These are phyloP conservation scores for Heliothis virescens DNA, from an alignment of 1,140 invertebrate genomes.

Conservation along the genomic window DNA sequence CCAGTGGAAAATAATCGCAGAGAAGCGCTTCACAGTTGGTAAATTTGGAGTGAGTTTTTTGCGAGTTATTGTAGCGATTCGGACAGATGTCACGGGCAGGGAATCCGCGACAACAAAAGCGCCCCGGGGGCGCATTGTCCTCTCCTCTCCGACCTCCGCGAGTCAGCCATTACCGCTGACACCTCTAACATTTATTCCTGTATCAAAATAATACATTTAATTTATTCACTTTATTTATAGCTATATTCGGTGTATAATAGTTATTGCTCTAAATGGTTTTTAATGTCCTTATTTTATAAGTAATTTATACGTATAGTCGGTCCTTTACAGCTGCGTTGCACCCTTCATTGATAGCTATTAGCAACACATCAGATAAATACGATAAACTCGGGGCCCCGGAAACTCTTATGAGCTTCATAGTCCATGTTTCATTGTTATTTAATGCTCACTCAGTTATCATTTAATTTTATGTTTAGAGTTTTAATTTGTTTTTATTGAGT, in stretches of 20 bases:
- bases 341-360: conserved; percentile 78
- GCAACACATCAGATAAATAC: conserved; percentile 75
- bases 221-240: conserved; percentile 82
- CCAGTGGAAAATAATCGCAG: conserved; percentile 72
- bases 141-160: conserved; percentile 68
- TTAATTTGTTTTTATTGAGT: conserved; percentile 2
- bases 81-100: conserved; percentile 84
- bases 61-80: conserved; percentile 81
- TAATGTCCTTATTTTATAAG: conserved; percentile 83
- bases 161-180: conserved; percentile 79
- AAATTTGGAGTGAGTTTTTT: conserved; percentile 81
- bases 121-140: conserved; percentile 79
- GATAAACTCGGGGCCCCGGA: conserved; percentile 67
- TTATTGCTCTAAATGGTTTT: conserved; percentile 84
- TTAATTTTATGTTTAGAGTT: conserved; percentile 31
- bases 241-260: conserved; percentile 73
- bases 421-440: conserved; percentile 65
- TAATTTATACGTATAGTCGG: conserved; percentile 74
- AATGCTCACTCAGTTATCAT: conserved; percentile 44
- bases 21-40: conserved; percentile 69
- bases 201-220: conserved; percentile 81
- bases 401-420: conserved; percentile 64
- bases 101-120: conserved; percentile 77
- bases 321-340: conserved; percentile 73
- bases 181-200: conserved; percentile 76